phyloP scores from a whole-genome alignment of 2,797 vertebrate species.

The Peromyscus eremicus region DNA sequence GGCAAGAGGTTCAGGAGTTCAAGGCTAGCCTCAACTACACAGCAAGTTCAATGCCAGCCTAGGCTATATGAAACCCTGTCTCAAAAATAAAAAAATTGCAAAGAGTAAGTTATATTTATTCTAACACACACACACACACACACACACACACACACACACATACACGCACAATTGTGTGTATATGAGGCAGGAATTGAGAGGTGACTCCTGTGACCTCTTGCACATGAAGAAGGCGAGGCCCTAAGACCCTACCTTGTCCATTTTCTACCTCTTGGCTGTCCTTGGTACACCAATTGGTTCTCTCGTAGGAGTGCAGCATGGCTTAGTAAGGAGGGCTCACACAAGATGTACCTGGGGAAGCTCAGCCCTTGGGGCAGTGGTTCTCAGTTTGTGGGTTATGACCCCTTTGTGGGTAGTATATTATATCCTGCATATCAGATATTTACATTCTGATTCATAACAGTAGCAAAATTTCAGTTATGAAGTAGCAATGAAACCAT shows the following conservation, averaged over 20 bases:
- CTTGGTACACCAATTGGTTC: neutral
- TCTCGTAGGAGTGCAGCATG: neutral
- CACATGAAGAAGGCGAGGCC: neutral
- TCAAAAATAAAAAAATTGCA: neutral
- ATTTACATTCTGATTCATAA: neutral
- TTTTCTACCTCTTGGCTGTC: neutral
- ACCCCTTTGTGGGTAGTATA: neutral
- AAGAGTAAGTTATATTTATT: neutral
- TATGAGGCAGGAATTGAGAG: neutral
- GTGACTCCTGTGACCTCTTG: neutral
- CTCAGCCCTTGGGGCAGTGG: neutral
- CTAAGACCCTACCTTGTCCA: neutral
- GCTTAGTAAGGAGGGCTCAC: no score
- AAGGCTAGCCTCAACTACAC: neutral
- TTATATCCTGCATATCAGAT: no score
- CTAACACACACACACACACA: neutral
- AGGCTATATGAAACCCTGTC: neutral
- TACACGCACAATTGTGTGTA: neutral
- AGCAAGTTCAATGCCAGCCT: neutral
- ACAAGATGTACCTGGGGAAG: neutral
- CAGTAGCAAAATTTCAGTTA: neutral
- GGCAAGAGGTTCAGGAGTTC: neutral
- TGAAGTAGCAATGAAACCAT: neutral
- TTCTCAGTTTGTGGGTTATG: neutral
- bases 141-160: neutral